Evolutionary conservation across 64 coral and sea anemone genomes (phyloP).

Genomic region (Cladopsammia gracilis): DNA sequence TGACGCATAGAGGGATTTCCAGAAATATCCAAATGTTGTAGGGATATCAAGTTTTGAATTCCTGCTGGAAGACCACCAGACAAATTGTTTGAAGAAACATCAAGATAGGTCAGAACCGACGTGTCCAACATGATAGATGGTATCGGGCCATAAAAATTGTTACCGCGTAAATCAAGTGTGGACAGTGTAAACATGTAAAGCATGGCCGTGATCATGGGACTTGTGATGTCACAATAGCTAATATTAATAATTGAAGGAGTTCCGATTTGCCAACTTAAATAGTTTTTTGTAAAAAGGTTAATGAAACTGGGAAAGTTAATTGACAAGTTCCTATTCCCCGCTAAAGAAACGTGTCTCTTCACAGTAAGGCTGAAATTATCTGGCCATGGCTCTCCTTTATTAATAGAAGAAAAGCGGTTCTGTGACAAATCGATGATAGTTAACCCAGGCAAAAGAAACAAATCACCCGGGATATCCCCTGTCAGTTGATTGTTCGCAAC

Average conservation of each 20-base stretch:
- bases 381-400: slow-evolving; percentile 41
- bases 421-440: slow-evolving; percentile 41
- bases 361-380: background rate
- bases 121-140: background rate
- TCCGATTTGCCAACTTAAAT: background rate
- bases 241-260: slow-evolving; percentile 36
- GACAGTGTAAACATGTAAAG: background rate
- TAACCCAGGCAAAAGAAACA: background rate
- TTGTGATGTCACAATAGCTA: slow-evolving; percentile 49
- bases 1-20: slow-evolving; percentile 41
- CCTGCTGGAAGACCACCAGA: slow-evolving; percentile 40
- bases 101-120: slow-evolving; percentile 11
- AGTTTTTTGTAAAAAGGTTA: background rate
- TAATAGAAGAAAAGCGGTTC: slow-evolving; percentile 28
- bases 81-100: slow-evolving; percentile 40
- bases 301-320: slow-evolving; percentile 45
- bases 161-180: slow-evolving; percentile 48
- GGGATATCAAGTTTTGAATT: slow-evolving; percentile 13
- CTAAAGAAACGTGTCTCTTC: slow-evolving; percentile 1
- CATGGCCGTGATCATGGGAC: background rate
- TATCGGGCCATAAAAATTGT: slow-evolving; percentile 39
- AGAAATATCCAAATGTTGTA: slow-evolving; percentile 65
- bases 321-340: slow-evolving; percentile 55
- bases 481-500: slow-evolving; percentile 40
- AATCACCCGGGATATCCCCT: slow-evolving; percentile 25